A percentile compares a stretch with the other conserved stretches of the same genome.
Evolutionary conservation across 2,888 invertebrate genomes (phyloP).

Genomic region (Colletes collaris): DNA sequence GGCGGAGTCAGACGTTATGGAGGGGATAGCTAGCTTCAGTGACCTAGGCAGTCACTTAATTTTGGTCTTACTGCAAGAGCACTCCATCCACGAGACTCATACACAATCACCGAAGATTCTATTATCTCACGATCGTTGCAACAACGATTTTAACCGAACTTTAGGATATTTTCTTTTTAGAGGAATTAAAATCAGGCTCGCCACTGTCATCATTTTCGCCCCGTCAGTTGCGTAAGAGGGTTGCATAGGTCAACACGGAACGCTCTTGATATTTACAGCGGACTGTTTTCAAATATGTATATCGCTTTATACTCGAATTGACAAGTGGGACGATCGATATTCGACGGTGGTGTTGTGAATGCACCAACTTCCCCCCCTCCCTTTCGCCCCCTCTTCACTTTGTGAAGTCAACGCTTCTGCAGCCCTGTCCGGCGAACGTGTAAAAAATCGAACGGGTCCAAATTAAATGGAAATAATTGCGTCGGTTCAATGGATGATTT

Average conservation of each 20-base stretch:
- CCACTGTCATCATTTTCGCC: background rate
- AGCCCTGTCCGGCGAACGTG: background rate
- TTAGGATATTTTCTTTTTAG: background rate
- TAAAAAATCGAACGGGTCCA: background rate
- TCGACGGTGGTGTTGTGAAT: conserved; percentile 44
- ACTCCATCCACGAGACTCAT: too few relatives aligned
- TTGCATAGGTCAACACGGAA: conserved; percentile 17
- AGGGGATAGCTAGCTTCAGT: too few relatives aligned
- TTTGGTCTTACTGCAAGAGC: too few relatives aligned
- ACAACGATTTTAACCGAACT: background rate
- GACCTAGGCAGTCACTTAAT: too few relatives aligned
- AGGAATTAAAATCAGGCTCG: conserved; percentile 6
- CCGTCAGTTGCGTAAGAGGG: background rate
- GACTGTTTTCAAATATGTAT: conserved; percentile 58
- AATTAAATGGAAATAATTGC: conserved; percentile 27
- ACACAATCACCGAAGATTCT: too few relatives aligned
- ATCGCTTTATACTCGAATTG: conserved; percentile 71
- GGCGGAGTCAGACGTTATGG: too few relatives aligned
- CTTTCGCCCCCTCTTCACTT: conserved; percentile 2
- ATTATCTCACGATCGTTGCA: too few relatives aligned
- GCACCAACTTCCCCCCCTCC: conserved; percentile 7
- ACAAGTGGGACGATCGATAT: conserved; percentile 72
- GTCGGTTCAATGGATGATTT: conserved; percentile 7
- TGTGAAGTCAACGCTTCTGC: conserved; percentile 1
- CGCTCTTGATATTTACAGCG: conserved; percentile 44